Conservation (phyloP, 2,797 vertebrate species). For the Poeciliopsis presidionis region DNA sequence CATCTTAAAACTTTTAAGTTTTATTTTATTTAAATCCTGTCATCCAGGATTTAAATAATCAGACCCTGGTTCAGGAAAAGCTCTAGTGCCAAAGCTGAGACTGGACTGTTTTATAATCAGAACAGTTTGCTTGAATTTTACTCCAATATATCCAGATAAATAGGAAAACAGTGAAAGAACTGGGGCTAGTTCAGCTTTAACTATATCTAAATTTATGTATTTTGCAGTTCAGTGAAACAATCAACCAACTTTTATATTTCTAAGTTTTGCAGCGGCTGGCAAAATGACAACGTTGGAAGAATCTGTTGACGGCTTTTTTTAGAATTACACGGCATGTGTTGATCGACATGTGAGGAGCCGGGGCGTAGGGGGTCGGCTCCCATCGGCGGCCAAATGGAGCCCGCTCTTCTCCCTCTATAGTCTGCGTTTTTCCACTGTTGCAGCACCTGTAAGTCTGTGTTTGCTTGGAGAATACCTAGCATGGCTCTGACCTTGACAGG, state of each 20-base stretch:
- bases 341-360: background rate
- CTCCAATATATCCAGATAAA: background rate
- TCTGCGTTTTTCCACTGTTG: slow-evolving; percentile 32
- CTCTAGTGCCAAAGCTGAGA: slow-evolving; percentile 33
- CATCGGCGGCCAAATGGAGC: slow-evolving; percentile 6
- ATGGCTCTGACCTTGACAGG: slow-evolving; percentile 82
- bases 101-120: background rate
- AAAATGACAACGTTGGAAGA: background rate
- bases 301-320: background rate
- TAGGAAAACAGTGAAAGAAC: background rate
- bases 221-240: background rate
- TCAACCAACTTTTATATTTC: background rate
- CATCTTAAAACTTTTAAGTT: background rate
- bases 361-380: background rate
- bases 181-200: background rate
- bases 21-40: background rate
- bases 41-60: background rate
- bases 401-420: slow-evolving; percentile 7
- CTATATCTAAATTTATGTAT: background rate
- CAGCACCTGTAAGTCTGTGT: slow-evolving; percentile 42
- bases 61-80: background rate
- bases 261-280: background rate
- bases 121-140: background rate
- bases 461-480: slow-evolving; percentile 68
- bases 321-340: background rate